Evolutionary conservation across 1,140 invertebrate genomes (phyloP), one percentile per base, ranked within the genome.

Genomic region (Diorhabda carinulata): DNA sequence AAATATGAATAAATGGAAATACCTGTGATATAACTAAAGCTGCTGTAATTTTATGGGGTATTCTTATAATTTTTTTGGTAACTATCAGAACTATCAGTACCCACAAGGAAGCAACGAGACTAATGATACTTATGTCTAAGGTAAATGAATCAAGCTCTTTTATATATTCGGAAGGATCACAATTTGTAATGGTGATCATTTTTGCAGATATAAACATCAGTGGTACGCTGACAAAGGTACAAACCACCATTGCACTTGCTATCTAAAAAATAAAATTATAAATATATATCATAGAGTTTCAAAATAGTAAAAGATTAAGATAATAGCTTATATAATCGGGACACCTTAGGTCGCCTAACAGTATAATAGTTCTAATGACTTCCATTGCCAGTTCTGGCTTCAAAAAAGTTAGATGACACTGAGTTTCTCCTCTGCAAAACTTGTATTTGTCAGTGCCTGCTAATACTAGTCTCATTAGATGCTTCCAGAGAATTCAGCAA

Each of bases 181-280:
- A 78, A 72, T 88, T 88, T 64, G 88, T 90, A 41, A 95, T 84
- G 8, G 89, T 88, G 69, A 97, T 92, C 86, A 98, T 91, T 85
- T 95, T 95, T 4, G 95, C 95, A 0, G 96, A 97, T 52, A 97
- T 87, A 79, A 97, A 97, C 91, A 98, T 98, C 57, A 98, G 82
- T 0, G 96, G 96, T 2, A 94, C 96, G 7, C 95, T 96, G 47
- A 98, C 81, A 79, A 98, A 95, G 0, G 96, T 98, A 71, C 95
- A 95, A 3, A 93, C 90, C 3, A 98, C 95, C 91, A 98, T 93
- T 57, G 92, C 91, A 69, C 91, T 92, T 2, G 96, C 94, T 80
- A 97, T 91, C 88, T 94, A 78, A 71, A 69, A 68, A 69, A 71
- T 70, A 69, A 61, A 10, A 8, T 64, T 66, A 43, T 42, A 43